These are phyloP conservation scores for Phytoseiulus persimilis DNA, from an alignment of 2,888 invertebrate species.

Conservation along the genomic window DNA sequence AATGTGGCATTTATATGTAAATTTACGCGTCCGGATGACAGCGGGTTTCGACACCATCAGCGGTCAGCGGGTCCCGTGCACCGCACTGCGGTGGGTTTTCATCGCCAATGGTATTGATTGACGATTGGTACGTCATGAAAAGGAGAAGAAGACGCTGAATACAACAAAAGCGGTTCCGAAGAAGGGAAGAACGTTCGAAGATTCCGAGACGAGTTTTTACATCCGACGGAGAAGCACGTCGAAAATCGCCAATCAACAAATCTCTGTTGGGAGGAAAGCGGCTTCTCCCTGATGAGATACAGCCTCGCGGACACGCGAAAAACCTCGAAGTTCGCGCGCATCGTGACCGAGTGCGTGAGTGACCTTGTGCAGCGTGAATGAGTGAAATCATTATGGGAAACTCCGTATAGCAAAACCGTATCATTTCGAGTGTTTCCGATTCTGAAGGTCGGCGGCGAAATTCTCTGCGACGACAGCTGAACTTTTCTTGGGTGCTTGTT, in stretches of 20 bases:
- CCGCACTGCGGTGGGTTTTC: not conserved
- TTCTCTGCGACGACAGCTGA: not conserved
- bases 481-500: not conserved
- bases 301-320: no score
- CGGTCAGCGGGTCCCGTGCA: not conserved
- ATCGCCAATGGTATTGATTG: not conserved
- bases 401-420: not conserved
- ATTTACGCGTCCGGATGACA: not conserved
- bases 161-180: not conserved
- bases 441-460: not conserved
- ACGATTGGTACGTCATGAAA: not conserved
- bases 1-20: not conserved
- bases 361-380: not conserved
- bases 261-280: no score
- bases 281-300: no score
- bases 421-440: not conserved
- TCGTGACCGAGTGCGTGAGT: not conserved
- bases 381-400: not conserved
- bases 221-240: not conserved
- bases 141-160: not conserved
- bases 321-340: not conserved
- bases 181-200: not conserved
- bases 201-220: not conserved
- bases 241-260: not conserved
- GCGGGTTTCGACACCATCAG: not conserved